phyloP scores from a whole-genome alignment of 2,888 invertebrate genomes.

The Phyllotreta striolata region DNA sequence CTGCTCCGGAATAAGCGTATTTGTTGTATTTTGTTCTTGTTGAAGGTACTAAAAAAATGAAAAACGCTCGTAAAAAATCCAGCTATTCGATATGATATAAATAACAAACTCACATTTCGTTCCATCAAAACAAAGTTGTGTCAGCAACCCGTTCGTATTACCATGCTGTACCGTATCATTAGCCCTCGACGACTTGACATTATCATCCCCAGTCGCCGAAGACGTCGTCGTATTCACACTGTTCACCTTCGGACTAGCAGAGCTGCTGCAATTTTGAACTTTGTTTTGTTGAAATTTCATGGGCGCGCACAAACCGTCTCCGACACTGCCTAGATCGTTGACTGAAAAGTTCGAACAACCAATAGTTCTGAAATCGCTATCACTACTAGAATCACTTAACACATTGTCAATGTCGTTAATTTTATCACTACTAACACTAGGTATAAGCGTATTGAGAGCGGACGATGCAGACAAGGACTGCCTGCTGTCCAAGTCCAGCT shows the following conservation, averaged over 20 bases:
- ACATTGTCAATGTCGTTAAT: constrained; percentile 47
- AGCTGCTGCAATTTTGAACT: constrained; percentile 50
- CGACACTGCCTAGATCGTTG: constrained; percentile 44
- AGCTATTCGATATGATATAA: constrained; percentile 1
- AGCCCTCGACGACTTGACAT: constrained; percentile 33
- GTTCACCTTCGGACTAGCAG: constrained; percentile 60
- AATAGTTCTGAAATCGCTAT: constrained; percentile 49
- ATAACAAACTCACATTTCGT: constrained; percentile 37
- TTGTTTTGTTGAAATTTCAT: constrained; percentile 45
- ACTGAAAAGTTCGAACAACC: constrained; percentile 58
- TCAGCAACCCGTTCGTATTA: constrained; percentile 56
- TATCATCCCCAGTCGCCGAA: constrained; percentile 41
- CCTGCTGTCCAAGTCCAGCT: constrained; percentile 55
- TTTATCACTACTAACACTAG: constrained; percentile 49
- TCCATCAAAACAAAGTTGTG: constrained; percentile 57
- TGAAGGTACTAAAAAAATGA: constrained; percentile 50
- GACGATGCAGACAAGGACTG: constrained; percentile 43
- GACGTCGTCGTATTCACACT: constrained; percentile 53
- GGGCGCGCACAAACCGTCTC: constrained; percentile 25
- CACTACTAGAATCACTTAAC: constrained; percentile 38
- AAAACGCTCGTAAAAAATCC: constrained; percentile 6
- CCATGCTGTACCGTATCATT: constrained; percentile 33
- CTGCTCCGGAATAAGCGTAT: constrained; percentile 58
- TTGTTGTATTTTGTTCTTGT: constrained; percentile 56
- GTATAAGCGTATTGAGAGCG: constrained; percentile 53